phyloP scores from a whole-genome alignment of 1,140 invertebrate genomes.

The Orius insidiosus region DNA sequence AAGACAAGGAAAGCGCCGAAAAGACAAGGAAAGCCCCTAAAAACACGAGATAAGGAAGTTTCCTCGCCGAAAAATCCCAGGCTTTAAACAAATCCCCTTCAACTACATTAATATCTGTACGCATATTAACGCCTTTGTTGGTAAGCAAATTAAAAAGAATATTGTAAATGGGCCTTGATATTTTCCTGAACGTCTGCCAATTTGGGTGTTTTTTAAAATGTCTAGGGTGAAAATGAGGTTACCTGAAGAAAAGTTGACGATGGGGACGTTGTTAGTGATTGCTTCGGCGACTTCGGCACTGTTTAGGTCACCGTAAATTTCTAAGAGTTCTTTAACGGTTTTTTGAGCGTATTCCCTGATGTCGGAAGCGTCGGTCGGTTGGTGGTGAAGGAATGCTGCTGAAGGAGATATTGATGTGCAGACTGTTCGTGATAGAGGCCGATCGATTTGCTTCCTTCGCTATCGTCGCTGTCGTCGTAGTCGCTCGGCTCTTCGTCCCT shows the following conservation, averaged over 20 bases:
- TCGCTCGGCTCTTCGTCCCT: conserved; percentile 15
- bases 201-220: too few relatives aligned
- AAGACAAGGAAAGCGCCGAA: too few relatives aligned
- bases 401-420: conserved; percentile 17
- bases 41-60: too few relatives aligned
- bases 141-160: too few relatives aligned
- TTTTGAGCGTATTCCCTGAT: conserved; percentile 38
- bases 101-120: too few relatives aligned
- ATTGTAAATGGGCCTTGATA: too few relatives aligned
- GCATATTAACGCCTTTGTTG: too few relatives aligned
- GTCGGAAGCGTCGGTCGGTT: conserved; percentile 23
- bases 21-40: too few relatives aligned
- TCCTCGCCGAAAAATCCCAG: too few relatives aligned
- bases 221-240: conserved; percentile 13
- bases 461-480: conserved; percentile 8
- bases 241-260: conserved; percentile 29
- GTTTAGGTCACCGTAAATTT: conserved; percentile 33
- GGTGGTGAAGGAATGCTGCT: conserved; percentile 19
- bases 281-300: conserved; percentile 27
- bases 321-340: conserved; percentile 39
- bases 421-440: conserved; percentile 4
- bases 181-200: too few relatives aligned
- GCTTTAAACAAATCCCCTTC: too few relatives aligned
- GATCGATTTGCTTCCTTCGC: conserved; percentile 3
- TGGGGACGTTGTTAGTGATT: conserved; percentile 27